phyloP scores from a whole-genome alignment of 2,888 invertebrate species.

The Brenthis ino region DNA sequence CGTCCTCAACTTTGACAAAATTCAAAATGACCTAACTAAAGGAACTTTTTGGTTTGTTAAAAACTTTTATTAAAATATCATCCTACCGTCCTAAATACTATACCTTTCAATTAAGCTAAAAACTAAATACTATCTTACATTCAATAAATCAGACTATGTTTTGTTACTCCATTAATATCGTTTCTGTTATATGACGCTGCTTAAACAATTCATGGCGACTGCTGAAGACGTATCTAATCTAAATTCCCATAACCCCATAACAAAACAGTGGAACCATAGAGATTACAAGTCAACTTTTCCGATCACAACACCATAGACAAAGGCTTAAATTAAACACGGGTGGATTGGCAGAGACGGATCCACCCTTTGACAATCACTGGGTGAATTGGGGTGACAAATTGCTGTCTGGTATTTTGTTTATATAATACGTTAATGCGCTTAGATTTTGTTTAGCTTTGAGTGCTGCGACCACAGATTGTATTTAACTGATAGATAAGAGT shows the following conservation, averaged over 20 bases:
- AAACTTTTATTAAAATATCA: too few relatives aligned
- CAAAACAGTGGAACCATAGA: slow-evolving; percentile 59
- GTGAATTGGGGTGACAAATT: slow-evolving; percentile 71
- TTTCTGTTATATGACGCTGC: not conserved
- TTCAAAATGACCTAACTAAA: too few relatives aligned
- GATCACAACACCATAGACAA: slow-evolving; percentile 79
- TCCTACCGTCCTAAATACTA: too few relatives aligned
- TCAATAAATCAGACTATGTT: too few relatives aligned
- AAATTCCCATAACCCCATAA: slow-evolving; percentile 33
- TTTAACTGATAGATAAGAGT: too few relatives aligned
- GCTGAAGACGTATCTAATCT: slow-evolving; percentile 26
- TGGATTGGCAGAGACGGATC: slow-evolving; percentile 63
- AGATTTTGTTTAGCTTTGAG: slow-evolving; percentile 8
- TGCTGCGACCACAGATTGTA: too few relatives aligned
- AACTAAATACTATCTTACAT: too few relatives aligned
- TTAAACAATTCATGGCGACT: not conserved
- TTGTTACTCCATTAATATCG: too few relatives aligned
- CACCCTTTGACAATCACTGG: slow-evolving; percentile 64
- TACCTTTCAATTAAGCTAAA: too few relatives aligned
- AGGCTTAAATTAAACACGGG: slow-evolving; percentile 74
- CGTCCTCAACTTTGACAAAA: too few relatives aligned
- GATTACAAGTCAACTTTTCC: slow-evolving; percentile 80
- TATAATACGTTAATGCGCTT: slow-evolving; percentile 31
- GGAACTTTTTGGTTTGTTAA: too few relatives aligned
- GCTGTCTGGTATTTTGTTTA: slow-evolving; percentile 57